Base-by-base conservation (phyloP, 2,797 vertebrate species). In the Fistularia commersonii region DNA sequence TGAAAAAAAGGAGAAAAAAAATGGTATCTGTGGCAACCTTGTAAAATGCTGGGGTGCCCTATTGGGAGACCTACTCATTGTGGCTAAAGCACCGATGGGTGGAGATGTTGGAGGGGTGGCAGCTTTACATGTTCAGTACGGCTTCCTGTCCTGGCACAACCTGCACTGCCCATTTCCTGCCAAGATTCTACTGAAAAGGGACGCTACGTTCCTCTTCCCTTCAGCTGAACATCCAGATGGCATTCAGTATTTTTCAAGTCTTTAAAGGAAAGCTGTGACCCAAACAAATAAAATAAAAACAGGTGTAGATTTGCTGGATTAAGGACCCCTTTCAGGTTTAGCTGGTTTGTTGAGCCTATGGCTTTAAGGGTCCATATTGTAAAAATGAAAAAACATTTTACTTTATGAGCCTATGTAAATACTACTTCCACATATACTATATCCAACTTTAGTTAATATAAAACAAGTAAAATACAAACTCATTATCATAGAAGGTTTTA, bases 131-230 rank as follows among this genome's bases (percentile, higher is more conserved):
- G 31, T 57, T 80, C 70, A 71, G 65, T 75, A 70, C 72, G 73
- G 73, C 74, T 90, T 90, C 84, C 88, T 84, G 80, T 82, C 70
- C 79, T 82, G 82, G 81, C 77, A 83, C 84, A 84, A 78, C 81
- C 83, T 62, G 57, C 57, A 74, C 60, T 85, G 72, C 73, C 84
- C 79, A 88, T 85, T 89, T 91, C 87, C 85, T 85, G 76, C 69
- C 71, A 69, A 66, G 60, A 41, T 31, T 44, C 59, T 55, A 64
- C 62, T 77, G 72, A 81, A 84, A 81, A 81, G 4, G 23, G 23
- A 77, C 59, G 57, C 66, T 65, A 66, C 54, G 57, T 69, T 73
- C 51, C 55, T 13, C 47, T 36, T 40, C 42, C 63, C 53, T 46
- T 46, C 40, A 50, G 51, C 49, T 40, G 38, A 43, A 57, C 59